Evolutionary conservation across 2,113 vertebrate genomes (phyloP).

Genomic region (Aleadryas rufinucha): DNA sequence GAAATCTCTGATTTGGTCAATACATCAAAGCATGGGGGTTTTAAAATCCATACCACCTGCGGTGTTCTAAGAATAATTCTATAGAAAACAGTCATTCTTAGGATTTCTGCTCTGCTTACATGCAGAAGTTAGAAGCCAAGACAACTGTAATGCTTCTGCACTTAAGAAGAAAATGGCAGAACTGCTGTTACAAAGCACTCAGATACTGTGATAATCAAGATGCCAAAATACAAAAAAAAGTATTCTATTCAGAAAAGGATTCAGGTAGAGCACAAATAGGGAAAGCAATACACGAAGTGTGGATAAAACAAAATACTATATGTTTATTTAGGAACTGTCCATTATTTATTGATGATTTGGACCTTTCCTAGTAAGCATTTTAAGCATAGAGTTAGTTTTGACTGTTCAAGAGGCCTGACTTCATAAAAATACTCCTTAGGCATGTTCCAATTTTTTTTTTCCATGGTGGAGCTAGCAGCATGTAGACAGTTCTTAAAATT

Average conservation of each 20-base stretch:
- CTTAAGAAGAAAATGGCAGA: not conserved
- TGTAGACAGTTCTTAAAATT: not conserved
- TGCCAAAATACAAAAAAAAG: not conserved
- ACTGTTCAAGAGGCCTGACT: not conserved
- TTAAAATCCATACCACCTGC: not conserved
- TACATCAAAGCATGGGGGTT: not conserved
- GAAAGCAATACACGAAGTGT: not conserved
- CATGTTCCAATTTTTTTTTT: not conserved
- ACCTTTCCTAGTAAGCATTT: not conserved
- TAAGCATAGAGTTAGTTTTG: not conserved
- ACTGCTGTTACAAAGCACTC: not conserved
- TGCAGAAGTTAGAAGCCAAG: not conserved
- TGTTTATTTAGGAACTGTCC: not conserved
- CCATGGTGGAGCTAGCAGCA: not conserved
- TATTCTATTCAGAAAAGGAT: not conserved
- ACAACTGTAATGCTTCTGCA: not conserved
- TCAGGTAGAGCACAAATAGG: not conserved
- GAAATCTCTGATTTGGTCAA: not conserved
- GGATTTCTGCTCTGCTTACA: not conserved
- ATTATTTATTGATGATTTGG: not conserved
- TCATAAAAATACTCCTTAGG: not conserved
- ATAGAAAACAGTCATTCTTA: not conserved
- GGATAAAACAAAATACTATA: not conserved
- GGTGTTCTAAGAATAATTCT: not conserved
- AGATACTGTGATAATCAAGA: not conserved